Evolutionary conservation across 2,113 vertebrate genomes (phyloP).

Genomic region (Steatornis caripensis): DNA sequence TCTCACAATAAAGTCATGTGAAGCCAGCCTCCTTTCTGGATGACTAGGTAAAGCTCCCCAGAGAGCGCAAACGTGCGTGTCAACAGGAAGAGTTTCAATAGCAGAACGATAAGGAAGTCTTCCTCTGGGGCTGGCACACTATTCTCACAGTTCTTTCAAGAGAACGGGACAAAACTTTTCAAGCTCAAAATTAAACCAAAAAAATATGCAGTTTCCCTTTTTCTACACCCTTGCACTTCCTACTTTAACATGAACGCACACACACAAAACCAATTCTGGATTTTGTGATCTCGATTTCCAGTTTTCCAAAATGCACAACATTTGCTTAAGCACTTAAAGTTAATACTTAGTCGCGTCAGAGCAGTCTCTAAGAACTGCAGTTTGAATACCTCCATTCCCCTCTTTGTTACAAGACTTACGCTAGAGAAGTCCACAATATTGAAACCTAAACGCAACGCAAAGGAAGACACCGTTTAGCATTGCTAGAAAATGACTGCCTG

Average conservation of each 20-base stretch:
- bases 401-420: neutral
- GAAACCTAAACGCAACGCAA: neutral
- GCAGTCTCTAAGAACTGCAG: neutral
- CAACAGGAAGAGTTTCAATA: slow-evolving; percentile 5
- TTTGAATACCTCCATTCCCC: too few species aligned
- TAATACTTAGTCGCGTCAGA: neutral
- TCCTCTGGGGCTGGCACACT: neutral
- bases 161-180: neutral
- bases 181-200: neutral
- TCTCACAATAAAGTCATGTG: neutral
- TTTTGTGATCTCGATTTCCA: neutral
- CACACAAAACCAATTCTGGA: neutral
- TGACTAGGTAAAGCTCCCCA: neutral
- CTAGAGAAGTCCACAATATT: neutral
- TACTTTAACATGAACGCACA: neutral
- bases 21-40: neutral
- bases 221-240: neutral
- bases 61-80: neutral
- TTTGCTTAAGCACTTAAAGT: neutral
- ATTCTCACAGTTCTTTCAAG: neutral
- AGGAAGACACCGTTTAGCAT: neutral
- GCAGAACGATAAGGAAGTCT: neutral
- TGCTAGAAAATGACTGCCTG: neutral
- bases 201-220: neutral
- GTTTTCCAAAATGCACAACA: neutral